Base-by-base conservation (phyloP, 2,113 vertebrate genomes). In the Hemiscyllium ocellatum region DNA sequence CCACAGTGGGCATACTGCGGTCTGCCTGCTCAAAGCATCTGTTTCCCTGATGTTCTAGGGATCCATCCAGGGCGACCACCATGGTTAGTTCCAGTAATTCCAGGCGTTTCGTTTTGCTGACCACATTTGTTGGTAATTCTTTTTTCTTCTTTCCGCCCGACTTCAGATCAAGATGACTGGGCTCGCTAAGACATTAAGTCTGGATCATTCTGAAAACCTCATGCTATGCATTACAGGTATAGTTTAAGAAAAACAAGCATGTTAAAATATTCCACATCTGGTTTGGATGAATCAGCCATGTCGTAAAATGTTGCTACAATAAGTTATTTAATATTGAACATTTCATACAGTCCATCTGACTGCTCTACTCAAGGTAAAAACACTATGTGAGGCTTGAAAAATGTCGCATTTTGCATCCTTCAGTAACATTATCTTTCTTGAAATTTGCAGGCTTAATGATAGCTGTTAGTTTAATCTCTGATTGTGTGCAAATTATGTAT, bases 401-500 rank as follows among this genome's bases (percentile, higher is more conserved):
- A 68, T 90, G 24, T 10, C 61, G 10, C 87, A n/a, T 33, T 90
- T 65, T 52, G 5, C 68, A 72, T 52, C 24, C 26, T 95, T 13
- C 68, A 95, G 89, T 61, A 22, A 12, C 12, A 20, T 72, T 72
- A 69, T 26, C 37, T 37, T 10, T 89, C 69, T 94, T 70, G 94
- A 95, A 52, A 26, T 33, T 95, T 72, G 4, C 26, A 50, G 96
- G 96, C 96, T 5, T 96, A 94, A 93, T 96, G 72, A 95, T 83
- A 96, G 69, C 96, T 96, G 97, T 95, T 72, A 17, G 68, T 95
- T 78, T 97, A 96, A 70, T 94, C 68, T 96, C 95, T 83, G 80
- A 95, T 96, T 96, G 96, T 95, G 69, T 95, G 96, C 96, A 96
- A 95, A 97, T 97, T 96, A 97, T 96, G 96, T 96, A 96, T 96